Base-by-base conservation (phyloP, 1,140 invertebrate species). In the Diorhabda carinulata region DNA sequence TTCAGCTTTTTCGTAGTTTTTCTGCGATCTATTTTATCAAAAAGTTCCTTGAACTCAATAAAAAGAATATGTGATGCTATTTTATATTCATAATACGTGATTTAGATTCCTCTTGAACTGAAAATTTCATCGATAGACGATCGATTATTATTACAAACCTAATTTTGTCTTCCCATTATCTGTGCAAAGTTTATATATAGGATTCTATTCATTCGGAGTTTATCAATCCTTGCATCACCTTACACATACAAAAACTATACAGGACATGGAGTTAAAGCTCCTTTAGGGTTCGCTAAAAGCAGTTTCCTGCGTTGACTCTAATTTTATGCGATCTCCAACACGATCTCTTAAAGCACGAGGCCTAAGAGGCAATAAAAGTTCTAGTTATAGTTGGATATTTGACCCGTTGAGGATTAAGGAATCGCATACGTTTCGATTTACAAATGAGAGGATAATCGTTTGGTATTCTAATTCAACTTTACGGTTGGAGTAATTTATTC, bases 341-440 rank as follows among this genome's bases (percentile, higher is more conserved):
- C 47, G 47, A 52, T 52, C 47, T 52, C n/a, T 52, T 52, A 52
- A 6, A 52, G 47, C 6, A 52, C 6, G 6, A 52, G 47, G 47
- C 47, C 47, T 52, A 52, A 52, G 47, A 52, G 47, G 47, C 3
- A 52, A 52, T 52, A 52, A 52, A 52, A 52, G 47, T 6, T 52
- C 47, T 4, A 8, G 47, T 8, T 52, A 52, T 52, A 52, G 47
- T 52, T 52, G n/a, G 47, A 52, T 6, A n/a, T 52, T 4, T n/a
- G 47, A 52, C 47, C 47, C 47, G n/a, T 52, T 6, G 6, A 6
- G n/a, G n/a, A 52, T 52, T 52, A 52, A 52, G 47, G n/a, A 52
- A 52, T 8, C 47, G 47, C 47, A 60, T 60, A 60, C 59, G 42
- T 60, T 42, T 60, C 25, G 6, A 60, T 60, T 60, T 60, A 60